Percentiles rank a stretch among this genome's conserved stretches.
phyloP scores from a whole-genome alignment of 2,888 invertebrate species.

The Ochropacha duplaris region DNA sequence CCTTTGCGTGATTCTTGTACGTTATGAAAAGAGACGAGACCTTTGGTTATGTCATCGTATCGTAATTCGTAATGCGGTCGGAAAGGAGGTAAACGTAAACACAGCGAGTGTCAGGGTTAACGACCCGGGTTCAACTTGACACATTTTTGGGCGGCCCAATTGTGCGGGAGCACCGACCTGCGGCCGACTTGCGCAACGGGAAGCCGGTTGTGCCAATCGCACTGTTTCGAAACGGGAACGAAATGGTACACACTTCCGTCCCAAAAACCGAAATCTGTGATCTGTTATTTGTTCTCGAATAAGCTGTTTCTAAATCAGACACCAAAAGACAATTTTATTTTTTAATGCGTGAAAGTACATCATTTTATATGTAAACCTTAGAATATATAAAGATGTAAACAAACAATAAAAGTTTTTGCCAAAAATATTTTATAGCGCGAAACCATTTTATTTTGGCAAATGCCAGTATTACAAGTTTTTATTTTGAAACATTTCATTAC shows the following conservation, averaged over 20 bases:
- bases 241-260: slow-evolving; percentile 35
- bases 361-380: too few relatives aligned
- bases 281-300: not conserved
- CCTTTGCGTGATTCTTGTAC: not conserved
- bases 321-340: slow-evolving; percentile 21
- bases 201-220: slow-evolving; percentile 57
- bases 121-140: slow-evolving; percentile 80
- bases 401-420: slow-evolving; percentile 29
- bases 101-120: slow-evolving; percentile 55
- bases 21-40: slow-evolving; percentile 7
- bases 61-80: slow-evolving; percentile 39
- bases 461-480: not conserved
- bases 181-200: slow-evolving; percentile 70
- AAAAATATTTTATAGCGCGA: slow-evolving; percentile 21
- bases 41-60: slow-evolving; percentile 27
- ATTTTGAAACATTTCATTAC: not conserved
- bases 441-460: not conserved
- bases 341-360: slow-evolving; percentile 34
- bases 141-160: slow-evolving; percentile 79
- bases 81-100: slow-evolving; percentile 69
- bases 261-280: not conserved
- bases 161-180: slow-evolving; percentile 73
- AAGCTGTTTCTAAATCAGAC: not conserved
- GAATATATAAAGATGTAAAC: slow-evolving; percentile 27
- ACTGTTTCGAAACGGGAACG: slow-evolving; percentile 38